Conservation (phyloP, 2,888 invertebrate species). For the Apotomis capreana region DNA sequence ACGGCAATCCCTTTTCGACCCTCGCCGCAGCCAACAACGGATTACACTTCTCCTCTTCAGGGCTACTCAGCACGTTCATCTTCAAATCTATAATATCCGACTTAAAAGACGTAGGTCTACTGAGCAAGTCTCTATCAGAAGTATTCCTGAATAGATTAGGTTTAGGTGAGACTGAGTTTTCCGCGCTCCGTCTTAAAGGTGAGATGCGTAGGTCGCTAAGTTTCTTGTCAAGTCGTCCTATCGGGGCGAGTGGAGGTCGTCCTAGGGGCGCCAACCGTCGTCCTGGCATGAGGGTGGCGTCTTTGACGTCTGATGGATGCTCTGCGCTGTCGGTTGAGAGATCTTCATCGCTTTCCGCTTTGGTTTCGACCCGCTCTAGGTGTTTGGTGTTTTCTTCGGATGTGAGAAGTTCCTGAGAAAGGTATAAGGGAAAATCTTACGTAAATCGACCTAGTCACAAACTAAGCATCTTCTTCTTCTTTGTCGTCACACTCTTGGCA, state of each 20-base stretch:
- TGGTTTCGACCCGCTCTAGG: slow-evolving; percentile 76
- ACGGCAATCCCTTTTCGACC: slow-evolving; percentile 71
- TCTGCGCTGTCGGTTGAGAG: slow-evolving; percentile 76
- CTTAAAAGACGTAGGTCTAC: slow-evolving; percentile 65
- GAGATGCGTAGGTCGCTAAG: slow-evolving; percentile 70
- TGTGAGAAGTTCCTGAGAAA: slow-evolving; percentile 75
- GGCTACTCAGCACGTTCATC: slow-evolving; percentile 71
- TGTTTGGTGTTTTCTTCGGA: slow-evolving; percentile 78
- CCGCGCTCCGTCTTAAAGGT: slow-evolving; percentile 70
- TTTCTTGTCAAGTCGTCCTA: slow-evolving; percentile 70
- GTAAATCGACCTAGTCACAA: too few relatives aligned
- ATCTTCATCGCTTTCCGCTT: slow-evolving; percentile 81
- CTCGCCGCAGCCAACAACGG: slow-evolving; percentile 63
- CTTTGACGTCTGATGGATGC: slow-evolving; percentile 68
- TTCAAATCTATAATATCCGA: slow-evolving; percentile 78
- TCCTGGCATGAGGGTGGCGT: slow-evolving; percentile 52
- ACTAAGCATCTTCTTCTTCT: too few relatives aligned
- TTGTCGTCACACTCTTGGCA: too few relatives aligned
- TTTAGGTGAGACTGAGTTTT: slow-evolving; percentile 64
- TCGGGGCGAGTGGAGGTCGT: slow-evolving; percentile 69
- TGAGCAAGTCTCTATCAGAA: slow-evolving; percentile 66
- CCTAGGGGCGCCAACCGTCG: slow-evolving; percentile 69
- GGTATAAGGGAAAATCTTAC: not conserved
- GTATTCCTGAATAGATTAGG: slow-evolving; percentile 64
- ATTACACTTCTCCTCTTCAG: slow-evolving; percentile 69